Evolutionary conservation across 1,140 invertebrate genomes (phyloP), one percentile per base, ranked within the genome.

Genomic region (Hyles euphorbiae): DNA sequence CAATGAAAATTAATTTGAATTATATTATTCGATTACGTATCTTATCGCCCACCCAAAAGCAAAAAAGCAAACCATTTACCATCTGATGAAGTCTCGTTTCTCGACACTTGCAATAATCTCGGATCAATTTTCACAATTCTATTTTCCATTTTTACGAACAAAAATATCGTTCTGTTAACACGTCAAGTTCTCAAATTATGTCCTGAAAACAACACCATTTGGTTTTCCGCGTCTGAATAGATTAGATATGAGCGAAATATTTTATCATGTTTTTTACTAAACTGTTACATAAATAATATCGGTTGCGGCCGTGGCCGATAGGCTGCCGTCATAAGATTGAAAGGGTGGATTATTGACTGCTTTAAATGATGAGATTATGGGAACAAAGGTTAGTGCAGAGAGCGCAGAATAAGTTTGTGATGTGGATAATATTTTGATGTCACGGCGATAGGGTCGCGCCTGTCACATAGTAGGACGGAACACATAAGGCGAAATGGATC

Each of bases 61-160:
- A 56, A n/a, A 36, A 56, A 60, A 44, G 58, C 44, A 32, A 52
- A 61, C 44, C 53, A 47, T 44, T 73, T 68, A 83, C 80, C 80
- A 61, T 83, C 74, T 9, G 77, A 73, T 4, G 66, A 63, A 1
- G 70, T 69, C 33, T 75, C 66, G 8, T 76, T 74, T 34, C 64
- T 45, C 43, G 48, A 60, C 40, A 72, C 68, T n/a, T 53, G 60
- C 8, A 71, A 22, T 22, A 55, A 48, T 10, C 44, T 58, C 47
- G 68, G 61, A 57, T 67, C 62, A 3, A 70, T 56, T 2, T 40
- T 67, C 52, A 76, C 65, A 34, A 73, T 58, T 63, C 67, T 72
- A n/a, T 75, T 74, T 22, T 72, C 68, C 76, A 78, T 78, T 69
- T 66, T 59, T 44, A n/a, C 22, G 6, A 10, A 43, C 6, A 53